Base-by-base conservation (phyloP, 2,888 invertebrate species). In the Leptopterna dolabrata region DNA sequence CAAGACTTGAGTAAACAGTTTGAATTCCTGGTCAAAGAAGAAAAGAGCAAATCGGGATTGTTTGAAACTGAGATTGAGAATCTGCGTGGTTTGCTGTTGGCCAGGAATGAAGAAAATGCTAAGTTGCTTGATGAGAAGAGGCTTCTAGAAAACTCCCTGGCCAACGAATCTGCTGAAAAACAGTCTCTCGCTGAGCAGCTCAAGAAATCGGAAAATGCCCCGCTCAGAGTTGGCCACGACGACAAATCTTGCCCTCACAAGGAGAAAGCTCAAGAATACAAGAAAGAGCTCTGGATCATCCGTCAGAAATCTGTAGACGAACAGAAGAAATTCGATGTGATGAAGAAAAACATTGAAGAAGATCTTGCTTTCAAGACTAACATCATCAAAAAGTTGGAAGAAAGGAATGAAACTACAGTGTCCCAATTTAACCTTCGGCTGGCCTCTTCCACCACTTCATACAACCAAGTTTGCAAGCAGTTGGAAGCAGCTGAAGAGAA, bases 341-440 rank as follows among this genome's bases (percentile, higher is more conserved):
- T 73, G 88, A 88, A 87, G 76, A 84, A 70, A 9, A 88, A 88
- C 63, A 41, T 88, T 13, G 80, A 87, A 80, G 88, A 88, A 84
- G 88, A 88, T 70, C 73, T 87, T 16, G 84, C 70, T 24, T 87
- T 84, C 24, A 88, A 87, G 55, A 30, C 47, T 16, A 30, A 45
- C 11, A 45, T 76, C 27, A 88, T 88, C n/a, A 55, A 63, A 30
- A 76, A 87, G 27, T 71, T 88, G 43, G 88, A 88, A 88, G 71
- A 71, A 41, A 41, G 51, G 27, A 85, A 45, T 45, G 47, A 73
- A 29, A 4, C 43, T 19, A 76, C 27, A 7, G 29, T 47, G 13
- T 27, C 19, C 30, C 43, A 85, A 29, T 76, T 45, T 29, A 85
- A 73, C 45, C 85, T 73, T 14, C 45, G 85, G 0, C 4, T 85